These are phyloP conservation scores for Eupithecia centaureata DNA, from an alignment of 2,888 invertebrate genomes.

Conservation along the genomic window DNA sequence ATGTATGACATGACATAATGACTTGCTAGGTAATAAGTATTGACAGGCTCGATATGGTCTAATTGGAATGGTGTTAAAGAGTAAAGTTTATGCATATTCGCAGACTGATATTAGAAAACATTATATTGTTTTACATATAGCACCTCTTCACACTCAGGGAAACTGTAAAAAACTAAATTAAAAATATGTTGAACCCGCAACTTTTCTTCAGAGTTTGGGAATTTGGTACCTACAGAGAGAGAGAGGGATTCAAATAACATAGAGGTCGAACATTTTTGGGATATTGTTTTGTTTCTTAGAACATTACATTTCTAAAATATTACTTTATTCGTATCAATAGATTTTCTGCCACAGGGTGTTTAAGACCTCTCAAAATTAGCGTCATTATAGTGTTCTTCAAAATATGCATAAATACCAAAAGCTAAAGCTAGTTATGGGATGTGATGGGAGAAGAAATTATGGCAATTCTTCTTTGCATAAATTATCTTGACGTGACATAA, in stretches of 20 bases:
- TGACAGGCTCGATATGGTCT: neutral
- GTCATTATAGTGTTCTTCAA: neutral
- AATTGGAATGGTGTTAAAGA: neutral
- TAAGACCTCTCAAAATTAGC: neutral
- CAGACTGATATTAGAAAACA: neutral
- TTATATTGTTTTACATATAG: too few species aligned
- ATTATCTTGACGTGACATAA: neutral
- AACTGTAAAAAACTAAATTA: too few species aligned
- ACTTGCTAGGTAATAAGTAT: conserved; percentile 5
- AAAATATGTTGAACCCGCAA: too few species aligned
- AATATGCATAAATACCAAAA: neutral
- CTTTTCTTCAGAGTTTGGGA: too few species aligned
- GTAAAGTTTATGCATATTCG: neutral
- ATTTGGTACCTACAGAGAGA: too few species aligned
- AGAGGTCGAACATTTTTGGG: too few species aligned
- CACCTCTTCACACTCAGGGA: too few species aligned
- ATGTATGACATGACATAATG: conserved; percentile 12
- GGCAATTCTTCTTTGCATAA: neutral
- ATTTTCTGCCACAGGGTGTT: neutral
- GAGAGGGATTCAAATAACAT: too few species aligned
- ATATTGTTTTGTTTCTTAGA: too few species aligned
- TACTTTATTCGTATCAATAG: neutral
- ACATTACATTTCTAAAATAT: neutral
- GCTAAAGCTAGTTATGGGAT: neutral
- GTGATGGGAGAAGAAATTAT: neutral